phyloP scores from a whole-genome alignment of 2,888 invertebrate species.

The Nomada ruficornis region DNA sequence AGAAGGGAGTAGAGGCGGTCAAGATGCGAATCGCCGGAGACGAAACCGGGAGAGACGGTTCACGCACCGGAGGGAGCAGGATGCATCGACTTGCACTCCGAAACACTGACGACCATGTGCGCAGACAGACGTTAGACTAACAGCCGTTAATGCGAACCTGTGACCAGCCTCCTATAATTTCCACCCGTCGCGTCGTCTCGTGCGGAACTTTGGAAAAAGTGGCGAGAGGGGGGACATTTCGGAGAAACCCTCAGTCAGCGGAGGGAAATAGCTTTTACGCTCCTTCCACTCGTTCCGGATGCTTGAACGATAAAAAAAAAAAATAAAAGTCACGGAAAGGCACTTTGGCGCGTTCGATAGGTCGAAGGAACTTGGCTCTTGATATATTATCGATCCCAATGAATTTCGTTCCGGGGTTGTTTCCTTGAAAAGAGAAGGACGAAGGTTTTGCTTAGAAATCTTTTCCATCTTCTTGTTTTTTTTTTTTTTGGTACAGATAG shows the following conservation, averaged over 20 bases:
- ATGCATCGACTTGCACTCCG: conserved; percentile 41
- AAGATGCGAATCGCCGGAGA: conserved; percentile 61
- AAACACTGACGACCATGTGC: conserved; percentile 50
- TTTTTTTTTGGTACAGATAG: too few relatives aligned
- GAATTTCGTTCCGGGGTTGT: conserved; percentile 4
- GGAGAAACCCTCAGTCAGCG: conserved; percentile 11
- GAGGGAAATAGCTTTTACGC: not conserved
- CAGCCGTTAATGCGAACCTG: conserved; percentile 37
- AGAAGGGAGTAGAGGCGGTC: conserved; percentile 64
- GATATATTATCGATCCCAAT: conserved; percentile 2
- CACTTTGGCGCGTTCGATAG: conserved; percentile 6
- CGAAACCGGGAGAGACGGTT: conserved; percentile 37
- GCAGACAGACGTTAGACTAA: conserved; percentile 35
- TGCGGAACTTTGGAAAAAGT: conserved; percentile 14
- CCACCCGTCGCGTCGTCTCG: conserved; percentile 18
- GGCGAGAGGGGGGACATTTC: not conserved
- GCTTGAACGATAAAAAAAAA: not conserved
- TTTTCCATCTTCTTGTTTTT: too few relatives aligned
- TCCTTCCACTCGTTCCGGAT: not conserved
- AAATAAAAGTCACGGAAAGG: conserved; percentile 13
- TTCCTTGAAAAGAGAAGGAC: too few relatives aligned
- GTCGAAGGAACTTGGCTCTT: not conserved
- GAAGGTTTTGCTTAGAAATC: too few relatives aligned
- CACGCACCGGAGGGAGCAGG: conserved; percentile 31
- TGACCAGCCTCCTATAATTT: conserved; percentile 28